These are phyloP conservation scores for Meleagris gallopavo DNA, from an alignment of 2,113 vertebrate species.

Conservation along the genomic window DNA sequence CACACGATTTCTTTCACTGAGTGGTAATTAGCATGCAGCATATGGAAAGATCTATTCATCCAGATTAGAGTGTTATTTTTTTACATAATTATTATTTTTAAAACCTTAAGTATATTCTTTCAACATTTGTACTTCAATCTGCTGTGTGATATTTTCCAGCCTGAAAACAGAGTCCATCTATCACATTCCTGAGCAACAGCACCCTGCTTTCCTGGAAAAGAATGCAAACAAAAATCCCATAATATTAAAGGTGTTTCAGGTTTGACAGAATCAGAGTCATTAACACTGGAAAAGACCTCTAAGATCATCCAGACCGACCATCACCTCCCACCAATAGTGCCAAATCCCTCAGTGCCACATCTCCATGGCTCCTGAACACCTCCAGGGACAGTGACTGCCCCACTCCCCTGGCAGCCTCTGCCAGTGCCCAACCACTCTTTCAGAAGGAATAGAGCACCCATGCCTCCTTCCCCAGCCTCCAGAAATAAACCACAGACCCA, in stretches of 20 bases:
- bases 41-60: background rate
- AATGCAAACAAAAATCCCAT: background rate
- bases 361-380: too few relatives aligned
- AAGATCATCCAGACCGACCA: too few relatives aligned
- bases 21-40: conserved; percentile 6
- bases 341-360: too few relatives aligned
- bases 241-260: background rate
- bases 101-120: background rate
- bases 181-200: background rate
- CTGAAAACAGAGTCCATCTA: background rate
- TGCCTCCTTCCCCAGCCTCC: background rate
- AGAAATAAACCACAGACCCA: background rate
- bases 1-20: background rate
- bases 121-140: background rate
- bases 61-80: background rate
- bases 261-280: background rate
- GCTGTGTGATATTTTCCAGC: background rate
- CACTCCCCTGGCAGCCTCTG: too few relatives aligned
- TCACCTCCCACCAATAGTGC: too few relatives aligned
- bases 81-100: conserved; percentile 12
- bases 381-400: too few relatives aligned
- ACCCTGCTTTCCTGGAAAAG: background rate
- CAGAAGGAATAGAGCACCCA: background rate
- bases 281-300: too few relatives aligned
- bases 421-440: too few relatives aligned